phyloP scores from a whole-genome alignment of 2,888 invertebrate genomes.

The Microplitis manilae region DNA sequence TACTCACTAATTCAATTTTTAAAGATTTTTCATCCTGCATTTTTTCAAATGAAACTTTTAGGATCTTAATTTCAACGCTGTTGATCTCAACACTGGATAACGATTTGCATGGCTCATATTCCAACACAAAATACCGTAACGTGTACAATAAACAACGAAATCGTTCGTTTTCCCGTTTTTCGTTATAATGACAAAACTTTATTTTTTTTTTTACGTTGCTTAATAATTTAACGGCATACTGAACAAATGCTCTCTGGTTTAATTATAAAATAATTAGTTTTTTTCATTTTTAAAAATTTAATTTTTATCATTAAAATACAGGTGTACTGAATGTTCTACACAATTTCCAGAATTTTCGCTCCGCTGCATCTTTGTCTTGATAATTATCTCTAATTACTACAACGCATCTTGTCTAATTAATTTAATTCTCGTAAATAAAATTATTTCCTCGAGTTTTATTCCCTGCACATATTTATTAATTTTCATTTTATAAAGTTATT shows the following conservation, averaged over 20 bases:
- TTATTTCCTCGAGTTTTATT: slow-evolving; percentile 40
- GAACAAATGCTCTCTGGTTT: neutral
- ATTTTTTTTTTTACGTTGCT: no score
- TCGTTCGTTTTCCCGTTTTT: no score
- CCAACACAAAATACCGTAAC: no score
- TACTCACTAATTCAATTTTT: no score
- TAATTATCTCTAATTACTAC: slow-evolving; percentile 49
- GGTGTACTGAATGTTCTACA: slow-evolving; percentile 2
- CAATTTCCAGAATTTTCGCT: slow-evolving; percentile 4
- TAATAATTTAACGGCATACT: neutral
- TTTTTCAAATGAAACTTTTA: no score
- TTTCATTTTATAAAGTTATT: neutral
- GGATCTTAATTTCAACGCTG: no score
- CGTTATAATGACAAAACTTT: no score
- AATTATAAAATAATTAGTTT: neutral
- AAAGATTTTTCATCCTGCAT: no score
- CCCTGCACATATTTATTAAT: neutral
- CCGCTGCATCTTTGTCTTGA: slow-evolving; percentile 42
- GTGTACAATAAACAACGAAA: no score
- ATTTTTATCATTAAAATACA: slow-evolving; percentile 9
- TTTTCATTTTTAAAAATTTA: neutral
- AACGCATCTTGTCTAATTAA: slow-evolving; percentile 43
- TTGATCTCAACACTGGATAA: no score
- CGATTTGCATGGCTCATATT: no score
- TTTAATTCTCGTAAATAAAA: slow-evolving; percentile 50